Evolutionary conservation across 2,888 invertebrate genomes (phyloP), one percentile per base, ranked within the genome.

Genomic region (Catocala sponsa): DNA sequence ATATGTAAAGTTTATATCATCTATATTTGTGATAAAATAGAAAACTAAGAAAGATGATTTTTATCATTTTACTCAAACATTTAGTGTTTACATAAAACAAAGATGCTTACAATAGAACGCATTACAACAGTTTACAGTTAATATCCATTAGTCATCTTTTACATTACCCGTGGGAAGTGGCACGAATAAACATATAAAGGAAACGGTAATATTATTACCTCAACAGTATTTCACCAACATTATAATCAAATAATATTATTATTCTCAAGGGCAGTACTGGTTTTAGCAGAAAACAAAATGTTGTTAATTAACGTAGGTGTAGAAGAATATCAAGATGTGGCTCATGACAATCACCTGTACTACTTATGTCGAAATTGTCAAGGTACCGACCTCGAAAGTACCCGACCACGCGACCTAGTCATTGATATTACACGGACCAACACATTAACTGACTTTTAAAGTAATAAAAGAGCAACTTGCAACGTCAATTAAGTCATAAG

Each of bases 341-440:
- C 51, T 64, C 53, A 49, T 68, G 55, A 75, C 65, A 70, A 63
- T 63, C 60, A 53, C 61, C 56, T 67, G 55, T 46, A 38, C 62
- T 54, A 42, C 57, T 55, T 44, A 49, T 76, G 67, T 70, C 58
- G 53, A 55, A 73, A 69, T 63, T 65, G 69, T 61, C 63, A 73
- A 68, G 70, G 72, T 55, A 55, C 38, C 10, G 62, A 57, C 74
- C 75, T 76, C 67, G 74, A 71, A 55, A 54, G 54, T 61, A 59
- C 60, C 60, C 59, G 59, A 60, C 65, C 48, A 42, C 15, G n/a
- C 1, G 7, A 25, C 25, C 25, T 25, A 25, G 60, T 59, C 42
- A 48, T 41, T 43, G 56, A 59, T 33, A 32, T 48, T 56, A 63
- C 49, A 57, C 47, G 43, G 49, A n/a, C 48, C 35, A 41, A 73